Base-by-base conservation (phyloP, 1,140 invertebrate genomes). In the Macrocentrus cingulum region DNA sequence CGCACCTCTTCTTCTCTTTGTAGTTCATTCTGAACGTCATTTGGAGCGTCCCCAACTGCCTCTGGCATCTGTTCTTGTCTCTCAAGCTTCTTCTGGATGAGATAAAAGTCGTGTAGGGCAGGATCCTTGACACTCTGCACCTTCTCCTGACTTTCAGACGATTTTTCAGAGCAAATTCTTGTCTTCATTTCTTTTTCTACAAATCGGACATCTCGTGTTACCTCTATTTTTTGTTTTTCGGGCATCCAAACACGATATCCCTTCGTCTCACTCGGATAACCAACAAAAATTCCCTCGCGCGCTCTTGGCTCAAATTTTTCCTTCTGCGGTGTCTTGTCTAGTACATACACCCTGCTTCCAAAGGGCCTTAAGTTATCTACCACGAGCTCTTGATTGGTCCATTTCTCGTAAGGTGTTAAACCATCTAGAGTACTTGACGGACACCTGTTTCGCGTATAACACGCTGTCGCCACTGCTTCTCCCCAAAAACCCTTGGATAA, bases 341-440 rank as follows among this genome's bases (percentile, higher is more conserved):
- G 75, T 41, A 80, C 58, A 20, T 72, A 71, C 1, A 69, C 68
- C 69, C 76, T 18, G 67, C 68, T 51, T 61, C 79, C 77, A 67
- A 82, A 81, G 9, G 71, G 60, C 56, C 64, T 65, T 9, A 81
- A 49, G 59, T 80, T 61, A 9, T 49, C 60, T 1, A 80, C 42
- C 59, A 72, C 52, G 18, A 56, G 44, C 42, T 56, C 62, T 49
- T 59, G 42, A 19, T 63, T 60, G 53, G 36, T 60, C 74, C 72
- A 75, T 13, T 67, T 58, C 52, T 72, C 68, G 36, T 67, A 56
- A 9, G 73, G 70, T 44, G 60, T 67, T 60, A 57, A 23, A n/a
- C 32, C 57, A 77, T 16, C 25, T 18, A 65, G 25, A 23, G 53
- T 44, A n/a, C 52, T 44, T 8, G 58, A 56, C 1, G 65, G 61